Conservation (phyloP, 92 coral and sea anemone genomes). For the Paramuricea clavata region DNA sequence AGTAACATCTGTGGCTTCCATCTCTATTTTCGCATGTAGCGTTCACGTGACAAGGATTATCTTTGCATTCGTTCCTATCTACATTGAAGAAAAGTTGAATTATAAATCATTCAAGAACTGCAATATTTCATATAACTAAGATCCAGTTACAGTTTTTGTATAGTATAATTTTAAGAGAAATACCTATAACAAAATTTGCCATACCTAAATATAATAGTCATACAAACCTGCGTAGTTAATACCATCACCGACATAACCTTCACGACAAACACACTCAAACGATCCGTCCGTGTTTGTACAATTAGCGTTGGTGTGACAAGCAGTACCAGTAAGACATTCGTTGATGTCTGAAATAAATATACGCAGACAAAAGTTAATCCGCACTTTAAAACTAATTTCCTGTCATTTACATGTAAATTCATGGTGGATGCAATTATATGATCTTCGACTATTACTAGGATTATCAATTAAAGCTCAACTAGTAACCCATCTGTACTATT, state of each 20-base stretch:
- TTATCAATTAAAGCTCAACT: no score
- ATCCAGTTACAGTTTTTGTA: no score
- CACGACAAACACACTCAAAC: constrained; percentile 57
- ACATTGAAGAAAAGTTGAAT: neutral
- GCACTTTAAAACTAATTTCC: no score
- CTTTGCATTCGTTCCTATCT: constrained; percentile 10
- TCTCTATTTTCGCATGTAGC: constrained; percentile 57
- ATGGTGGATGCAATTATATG: constrained; percentile 24
- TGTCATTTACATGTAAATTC: no score
- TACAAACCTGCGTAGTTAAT: constrained; percentile 70
- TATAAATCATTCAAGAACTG: neutral
- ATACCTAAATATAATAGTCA: neutral
- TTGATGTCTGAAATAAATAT: constrained; percentile 53
- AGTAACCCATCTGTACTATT: no score
- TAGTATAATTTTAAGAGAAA: no score
- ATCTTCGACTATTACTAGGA: no score
- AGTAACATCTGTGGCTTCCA: constrained; percentile 44
- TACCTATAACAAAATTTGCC: neutral
- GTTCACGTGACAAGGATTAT: constrained; percentile 52
- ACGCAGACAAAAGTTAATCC: no score
- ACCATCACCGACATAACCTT: constrained; percentile 72
- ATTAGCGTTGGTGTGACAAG: no score
- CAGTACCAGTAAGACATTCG: constrained; percentile 31
- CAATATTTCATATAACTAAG: neutral
- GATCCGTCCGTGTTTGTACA: no score